Evolutionary conservation across 2,797 vertebrate genomes (phyloP).

Genomic region (Phyllotis vaccarum): DNA sequence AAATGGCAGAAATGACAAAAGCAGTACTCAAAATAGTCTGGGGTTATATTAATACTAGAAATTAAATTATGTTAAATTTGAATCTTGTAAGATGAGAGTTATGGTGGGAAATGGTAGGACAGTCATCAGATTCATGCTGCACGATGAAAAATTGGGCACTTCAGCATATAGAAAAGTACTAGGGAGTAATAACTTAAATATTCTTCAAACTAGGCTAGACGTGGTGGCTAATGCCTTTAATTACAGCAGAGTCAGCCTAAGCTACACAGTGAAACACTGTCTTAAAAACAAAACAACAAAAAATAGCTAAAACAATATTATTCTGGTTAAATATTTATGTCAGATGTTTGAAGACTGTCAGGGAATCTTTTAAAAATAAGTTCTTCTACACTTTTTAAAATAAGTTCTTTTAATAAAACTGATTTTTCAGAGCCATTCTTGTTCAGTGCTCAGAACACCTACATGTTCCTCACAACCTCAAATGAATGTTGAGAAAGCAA

Average conservation of each 20-base stretch:
- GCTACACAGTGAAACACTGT: not conserved
- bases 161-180: constrained; percentile 29
- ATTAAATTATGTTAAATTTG: constrained; percentile 19
- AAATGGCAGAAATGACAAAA: constrained; percentile 59
- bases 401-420: constrained; percentile 48
- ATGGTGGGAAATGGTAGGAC: not conserved
- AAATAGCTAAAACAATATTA: constrained; percentile 48
- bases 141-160: not conserved
- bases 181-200: constrained; percentile 32
- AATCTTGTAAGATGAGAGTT: not conserved
- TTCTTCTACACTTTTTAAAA: too few species aligned
- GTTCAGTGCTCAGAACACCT: constrained; percentile 24
- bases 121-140: not conserved
- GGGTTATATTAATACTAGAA: constrained; percentile 21
- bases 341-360: constrained; percentile 43
- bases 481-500: constrained; percentile 36
- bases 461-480: constrained; percentile 11
- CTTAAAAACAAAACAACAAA: not conserved
- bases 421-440: constrained; percentile 59
- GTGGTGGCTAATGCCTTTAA: not conserved
- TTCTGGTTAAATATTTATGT: constrained; percentile 47
- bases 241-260: not conserved
- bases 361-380: not conserved
- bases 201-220: not conserved
- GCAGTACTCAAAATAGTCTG: constrained; percentile 40